phyloP scores from a whole-genome alignment of 2,113 vertebrate species.

The Bubalus kerabau region DNA sequence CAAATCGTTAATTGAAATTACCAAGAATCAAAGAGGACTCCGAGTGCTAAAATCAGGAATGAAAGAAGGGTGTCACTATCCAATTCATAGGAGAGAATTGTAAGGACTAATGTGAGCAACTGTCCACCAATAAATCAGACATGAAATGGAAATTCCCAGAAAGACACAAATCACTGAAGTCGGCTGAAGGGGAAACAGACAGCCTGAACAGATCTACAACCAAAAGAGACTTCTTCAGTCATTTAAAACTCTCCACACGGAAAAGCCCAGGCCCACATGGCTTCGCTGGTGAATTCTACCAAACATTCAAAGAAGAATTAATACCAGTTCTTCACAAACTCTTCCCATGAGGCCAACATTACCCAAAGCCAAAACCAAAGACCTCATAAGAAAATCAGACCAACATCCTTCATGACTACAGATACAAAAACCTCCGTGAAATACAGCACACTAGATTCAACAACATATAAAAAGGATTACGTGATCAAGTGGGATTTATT shows the following conservation, averaged over 20 bases:
- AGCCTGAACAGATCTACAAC: neutral
- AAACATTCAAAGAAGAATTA: neutral
- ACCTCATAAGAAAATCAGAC: accelerated
- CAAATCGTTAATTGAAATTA: neutral
- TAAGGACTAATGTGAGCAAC: accelerated
- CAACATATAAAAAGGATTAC: accelerated
- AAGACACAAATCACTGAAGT: neutral
- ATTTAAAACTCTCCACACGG: neutral
- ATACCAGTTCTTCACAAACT: neutral
- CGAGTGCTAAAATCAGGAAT: neutral
- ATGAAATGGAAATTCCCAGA: neutral
- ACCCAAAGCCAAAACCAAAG: neutral
- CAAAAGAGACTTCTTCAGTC: accelerated
- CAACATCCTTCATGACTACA: neutral
- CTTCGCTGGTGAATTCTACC: neutral
- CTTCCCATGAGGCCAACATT: neutral
- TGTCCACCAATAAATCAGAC: accelerated
- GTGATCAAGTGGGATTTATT: accelerated
- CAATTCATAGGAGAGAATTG: accelerated
- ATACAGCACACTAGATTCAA: neutral
- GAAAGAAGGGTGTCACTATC: accelerated
- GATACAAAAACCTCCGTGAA: neutral
- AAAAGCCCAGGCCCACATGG: neutral
- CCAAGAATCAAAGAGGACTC: neutral
- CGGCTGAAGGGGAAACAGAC: neutral